Evolutionary conservation across 1,140 invertebrate genomes (phyloP), one percentile per base, ranked within the genome.

Genomic region (Pseudomyrmex gracilis): DNA sequence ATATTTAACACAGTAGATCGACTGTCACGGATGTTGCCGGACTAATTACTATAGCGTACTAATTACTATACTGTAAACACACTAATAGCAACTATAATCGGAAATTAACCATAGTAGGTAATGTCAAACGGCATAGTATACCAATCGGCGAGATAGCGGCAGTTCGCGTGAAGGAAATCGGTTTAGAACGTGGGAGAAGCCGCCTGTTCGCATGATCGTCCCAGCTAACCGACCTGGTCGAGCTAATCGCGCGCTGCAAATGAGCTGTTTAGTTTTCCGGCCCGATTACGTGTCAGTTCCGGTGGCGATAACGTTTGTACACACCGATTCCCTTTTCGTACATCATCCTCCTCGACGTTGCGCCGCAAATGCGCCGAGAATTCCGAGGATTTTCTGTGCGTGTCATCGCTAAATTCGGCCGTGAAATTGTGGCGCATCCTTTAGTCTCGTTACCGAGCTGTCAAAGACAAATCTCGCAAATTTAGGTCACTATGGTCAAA

Each of bases 201-300:
- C 67, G n/a, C 53, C 53, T 71, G 85, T 84, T 83, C 60, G 67
- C 49, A 73, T 83, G 80, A 78, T 86, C 85, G 60, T 80, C 66
- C 49, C 24, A 53, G 12, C 22, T 13, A 24, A 7, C 10, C 53
- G n/a, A 20, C 51, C 22, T 15, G 82, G 9, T 13, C 58, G 17
- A 68, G 55, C 53, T 87, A 87, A 87, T 87, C 82, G 86, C 34
- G 60, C 58, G 24, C 73, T 82, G 74, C 57, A 87, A 88, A 88
- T 76, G 82, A 88, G 86, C 85, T 87, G 78, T 87, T 88, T 87
- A 85, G 85, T 87, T 87, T 84, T 85, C 82, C 64, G 53, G 73
- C 22, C 74, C 73, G 85, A 85, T 88, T 85, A 67, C 85, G 82
- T 76, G 83, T 82, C 85, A 74, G 60, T 51, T 67, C 20, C 8